Percentiles rank a stretch among this genome's conserved stretches.
Conservation (phyloP, 2,113 vertebrate species). For the Platysteira castanea region DNA sequence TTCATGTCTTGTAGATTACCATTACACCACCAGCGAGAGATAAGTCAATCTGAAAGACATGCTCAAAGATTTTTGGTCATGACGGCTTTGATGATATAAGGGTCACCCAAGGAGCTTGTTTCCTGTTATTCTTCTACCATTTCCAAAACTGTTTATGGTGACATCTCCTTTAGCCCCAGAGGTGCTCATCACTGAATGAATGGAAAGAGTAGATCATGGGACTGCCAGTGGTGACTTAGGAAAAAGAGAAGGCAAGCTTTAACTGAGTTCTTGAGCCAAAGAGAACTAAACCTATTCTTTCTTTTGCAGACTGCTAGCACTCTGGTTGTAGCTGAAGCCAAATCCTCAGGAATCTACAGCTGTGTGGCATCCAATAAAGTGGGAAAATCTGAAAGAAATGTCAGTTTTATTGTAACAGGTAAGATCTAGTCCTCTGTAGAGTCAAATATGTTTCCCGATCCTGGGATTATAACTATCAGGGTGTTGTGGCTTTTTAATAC, state of each 20-base stretch:
- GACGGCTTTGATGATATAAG: not conserved
- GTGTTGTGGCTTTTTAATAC: not conserved
- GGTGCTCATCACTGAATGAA: not conserved
- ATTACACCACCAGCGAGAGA: slow-evolving; percentile 16
- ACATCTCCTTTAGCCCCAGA: not conserved
- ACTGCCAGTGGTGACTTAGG: not conserved
- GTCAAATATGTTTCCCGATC: not conserved
- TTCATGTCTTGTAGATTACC: not conserved
- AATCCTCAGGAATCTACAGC: slow-evolving; percentile 86
- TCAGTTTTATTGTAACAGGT: slow-evolving; percentile 93
- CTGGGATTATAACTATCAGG: not conserved
- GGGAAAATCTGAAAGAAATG: slow-evolving; percentile 80
- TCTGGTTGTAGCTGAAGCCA: slow-evolving; percentile 83
- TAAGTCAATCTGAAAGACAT: slow-evolving; percentile 32
- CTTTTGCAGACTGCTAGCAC: slow-evolving; percentile 84
- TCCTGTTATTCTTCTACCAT: slow-evolving; percentile 66
- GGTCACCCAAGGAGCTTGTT: slow-evolving; percentile 51
- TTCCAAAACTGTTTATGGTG: not conserved
- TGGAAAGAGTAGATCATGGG: not conserved
- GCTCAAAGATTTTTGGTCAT: slow-evolving; percentile 19
- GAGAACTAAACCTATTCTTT: slow-evolving; percentile 38
- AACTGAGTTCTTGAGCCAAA: not conserved
- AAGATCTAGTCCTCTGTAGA: slow-evolving; percentile 6
- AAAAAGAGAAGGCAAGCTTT: not conserved
- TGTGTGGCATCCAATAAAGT: slow-evolving; percentile 87